Evolutionary conservation across 2,888 invertebrate genomes (phyloP).

Genomic region (Electrophaes corylata): DNA sequence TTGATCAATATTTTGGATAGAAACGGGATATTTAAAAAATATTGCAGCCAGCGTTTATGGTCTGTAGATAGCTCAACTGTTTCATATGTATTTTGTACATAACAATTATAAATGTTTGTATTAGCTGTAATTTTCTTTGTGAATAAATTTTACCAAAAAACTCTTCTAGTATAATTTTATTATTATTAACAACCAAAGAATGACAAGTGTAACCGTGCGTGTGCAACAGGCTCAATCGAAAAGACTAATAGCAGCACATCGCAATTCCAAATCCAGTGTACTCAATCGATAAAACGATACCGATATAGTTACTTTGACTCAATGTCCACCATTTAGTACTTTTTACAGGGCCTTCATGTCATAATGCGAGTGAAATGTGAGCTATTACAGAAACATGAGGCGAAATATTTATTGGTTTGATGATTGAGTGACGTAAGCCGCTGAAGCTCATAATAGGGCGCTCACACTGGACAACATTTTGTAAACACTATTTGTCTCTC

Average conservation of each 20-base stretch:
- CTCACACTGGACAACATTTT: not conserved
- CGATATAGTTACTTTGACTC: constrained; percentile 37
- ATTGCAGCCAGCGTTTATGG: too few relatives aligned
- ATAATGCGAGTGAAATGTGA: constrained; percentile 62
- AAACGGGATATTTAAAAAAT: too few relatives aligned
- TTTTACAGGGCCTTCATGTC: constrained; percentile 59
- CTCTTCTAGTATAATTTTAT: too few relatives aligned
- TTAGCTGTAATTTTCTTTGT: too few relatives aligned
- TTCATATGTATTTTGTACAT: too few relatives aligned
- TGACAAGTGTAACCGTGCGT: too few relatives aligned
- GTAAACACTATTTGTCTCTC: not conserved
- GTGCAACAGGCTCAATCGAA: constrained; percentile 14
- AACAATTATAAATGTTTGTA: too few relatives aligned
- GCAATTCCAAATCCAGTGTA: constrained; percentile 23
- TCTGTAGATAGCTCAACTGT: too few relatives aligned
- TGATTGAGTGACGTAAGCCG: constrained; percentile 59
- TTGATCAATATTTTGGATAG: too few relatives aligned
- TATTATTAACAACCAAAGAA: too few relatives aligned
- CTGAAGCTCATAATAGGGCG: constrained; percentile 13
- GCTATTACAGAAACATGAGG: constrained; percentile 70
- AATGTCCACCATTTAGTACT: constrained; percentile 58
- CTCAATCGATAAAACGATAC: constrained; percentile 27
- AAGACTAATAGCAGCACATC: constrained; percentile 31
- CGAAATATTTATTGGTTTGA: constrained; percentile 67
- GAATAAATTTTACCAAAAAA: too few relatives aligned